Percentiles rank a stretch among this genome's conserved stretches.
Conservation (phyloP, 2,113 vertebrate species). For the Hemicordylus capensis region DNA sequence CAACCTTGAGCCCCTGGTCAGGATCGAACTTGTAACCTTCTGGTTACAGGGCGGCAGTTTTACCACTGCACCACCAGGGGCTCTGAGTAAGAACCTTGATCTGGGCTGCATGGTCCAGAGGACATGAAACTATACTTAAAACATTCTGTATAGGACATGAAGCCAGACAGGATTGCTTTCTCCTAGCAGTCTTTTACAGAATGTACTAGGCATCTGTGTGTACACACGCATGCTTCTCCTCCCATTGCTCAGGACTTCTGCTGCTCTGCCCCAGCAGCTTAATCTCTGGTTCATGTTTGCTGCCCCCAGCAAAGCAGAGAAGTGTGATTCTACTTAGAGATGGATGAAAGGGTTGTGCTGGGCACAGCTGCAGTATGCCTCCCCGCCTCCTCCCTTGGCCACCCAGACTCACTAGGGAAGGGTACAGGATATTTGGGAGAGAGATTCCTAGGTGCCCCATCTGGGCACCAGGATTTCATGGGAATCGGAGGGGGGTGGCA, state of each 20-base stretch:
- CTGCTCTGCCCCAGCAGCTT: background rate
- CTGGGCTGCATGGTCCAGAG: background rate
- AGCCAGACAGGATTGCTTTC: no score
- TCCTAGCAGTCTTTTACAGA: background rate
- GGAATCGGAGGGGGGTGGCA: background rate
- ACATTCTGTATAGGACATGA: no score
- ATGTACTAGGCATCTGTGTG: background rate
- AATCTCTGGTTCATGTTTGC: background rate
- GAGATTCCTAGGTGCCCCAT: background rate
- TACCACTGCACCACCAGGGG: no score
- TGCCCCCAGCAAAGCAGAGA: slow-evolving; percentile 10
- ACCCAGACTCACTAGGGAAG: background rate
- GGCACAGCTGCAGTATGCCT: background rate
- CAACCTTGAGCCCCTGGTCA: no score
- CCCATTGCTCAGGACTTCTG: background rate
- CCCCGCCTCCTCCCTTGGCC: background rate
- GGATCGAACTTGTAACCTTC: no score
- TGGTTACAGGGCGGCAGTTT: no score
- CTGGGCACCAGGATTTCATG: slow-evolving; percentile 4
- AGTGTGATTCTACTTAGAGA: slow-evolving; percentile 19
- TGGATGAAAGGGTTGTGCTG: slow-evolving; percentile 4
- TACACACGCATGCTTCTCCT: background rate
- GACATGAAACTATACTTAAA: background rate
- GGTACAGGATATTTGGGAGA: background rate
- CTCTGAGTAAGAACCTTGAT: no score